Base-by-base conservation (phyloP, 1,140 invertebrate species). In the Ceratina australensis region DNA sequence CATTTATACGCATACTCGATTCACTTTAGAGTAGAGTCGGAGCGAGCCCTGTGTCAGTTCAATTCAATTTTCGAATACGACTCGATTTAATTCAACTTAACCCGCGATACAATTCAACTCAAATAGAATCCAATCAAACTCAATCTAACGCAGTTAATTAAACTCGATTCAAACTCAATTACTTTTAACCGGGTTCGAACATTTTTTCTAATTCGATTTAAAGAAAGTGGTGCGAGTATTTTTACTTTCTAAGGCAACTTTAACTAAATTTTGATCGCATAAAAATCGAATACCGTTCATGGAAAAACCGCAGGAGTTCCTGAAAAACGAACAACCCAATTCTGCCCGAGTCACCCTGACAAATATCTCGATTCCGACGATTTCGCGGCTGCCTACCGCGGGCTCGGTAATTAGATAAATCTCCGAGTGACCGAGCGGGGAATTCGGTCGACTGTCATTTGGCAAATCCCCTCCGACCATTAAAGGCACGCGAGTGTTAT, bases 331-430 rank as follows among this genome's bases (percentile, higher is more conserved):
- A 2, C 5, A 28, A 18, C 24, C 7, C 3, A 59, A 61, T 13
- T 5, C 42, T 8, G 15, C 10, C 7, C 8, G 15, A 66, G 54
- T 18, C 3, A 2, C 4, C 3, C n/a, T 12, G 59, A 64, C 26
- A 57, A 57, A 75, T 75, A 47, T 20, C 52, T 12, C 28, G 50
- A 20, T 12, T 28, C 8, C 22, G 20, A 15, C 4, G 60, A 56
- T 66, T 20, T 42, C 5, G 22, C n/a, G 18, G 1, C 12, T 18
- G 24, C 12, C 13, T 42, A 42, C 3, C 8, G 16, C 16, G 12
- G n/a, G 26, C n/a, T 13, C n/a, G 28, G 47, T 83, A 83, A 83
- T 83, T 81, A 82, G 80, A 83, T 83, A 83, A 82, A 82, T 83
- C 68, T 78, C 80, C 60, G 16, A 57, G 57, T 65, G 60, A 71